Evolutionary conservation across 2,888 invertebrate genomes (phyloP).

Genomic region (Colostygia pectinataria): DNA sequence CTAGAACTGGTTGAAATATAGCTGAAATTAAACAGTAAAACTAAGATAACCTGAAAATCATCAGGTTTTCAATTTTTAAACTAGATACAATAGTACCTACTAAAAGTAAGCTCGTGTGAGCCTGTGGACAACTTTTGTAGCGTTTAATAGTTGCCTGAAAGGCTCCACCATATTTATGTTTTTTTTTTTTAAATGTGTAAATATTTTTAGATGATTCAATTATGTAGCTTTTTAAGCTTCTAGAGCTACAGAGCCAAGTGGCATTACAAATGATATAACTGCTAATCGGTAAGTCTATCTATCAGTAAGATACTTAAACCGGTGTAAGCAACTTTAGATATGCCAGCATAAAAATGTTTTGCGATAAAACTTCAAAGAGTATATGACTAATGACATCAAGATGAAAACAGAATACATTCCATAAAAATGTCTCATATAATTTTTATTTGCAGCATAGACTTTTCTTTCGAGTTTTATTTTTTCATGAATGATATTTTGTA

Average conservation of each 20-base stretch:
- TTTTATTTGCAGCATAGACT: constrained; percentile 51
- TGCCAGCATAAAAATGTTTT: constrained; percentile 68
- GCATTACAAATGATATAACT: constrained; percentile 15
- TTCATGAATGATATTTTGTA: constrained; percentile 12
- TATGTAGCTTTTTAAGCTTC: neutral
- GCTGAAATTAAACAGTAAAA: too few relatives aligned
- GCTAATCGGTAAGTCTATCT: constrained; percentile 31
- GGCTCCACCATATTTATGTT: too few relatives aligned
- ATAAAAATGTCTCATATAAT: constrained; percentile 70
- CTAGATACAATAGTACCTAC: too few relatives aligned
- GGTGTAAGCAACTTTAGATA: constrained; percentile 51
- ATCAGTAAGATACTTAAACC: constrained; percentile 52
- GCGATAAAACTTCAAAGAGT: constrained; percentile 75
- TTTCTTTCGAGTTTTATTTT: constrained; percentile 20
- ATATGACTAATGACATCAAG: constrained; percentile 73
- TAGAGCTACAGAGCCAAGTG: constrained; percentile 9
- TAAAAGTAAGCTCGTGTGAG: too few relatives aligned
- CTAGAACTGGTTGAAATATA: too few relatives aligned
- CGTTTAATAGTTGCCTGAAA: too few relatives aligned
- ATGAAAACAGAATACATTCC: constrained; percentile 72
- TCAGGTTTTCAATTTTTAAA: too few relatives aligned
- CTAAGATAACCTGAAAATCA: too few relatives aligned
- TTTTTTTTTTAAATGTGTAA: neutral
- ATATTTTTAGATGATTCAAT: neutral
- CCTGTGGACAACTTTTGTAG: too few relatives aligned